Conservation (phyloP, 2,113 vertebrate genomes). For the Eulemur rufifrons region DNA sequence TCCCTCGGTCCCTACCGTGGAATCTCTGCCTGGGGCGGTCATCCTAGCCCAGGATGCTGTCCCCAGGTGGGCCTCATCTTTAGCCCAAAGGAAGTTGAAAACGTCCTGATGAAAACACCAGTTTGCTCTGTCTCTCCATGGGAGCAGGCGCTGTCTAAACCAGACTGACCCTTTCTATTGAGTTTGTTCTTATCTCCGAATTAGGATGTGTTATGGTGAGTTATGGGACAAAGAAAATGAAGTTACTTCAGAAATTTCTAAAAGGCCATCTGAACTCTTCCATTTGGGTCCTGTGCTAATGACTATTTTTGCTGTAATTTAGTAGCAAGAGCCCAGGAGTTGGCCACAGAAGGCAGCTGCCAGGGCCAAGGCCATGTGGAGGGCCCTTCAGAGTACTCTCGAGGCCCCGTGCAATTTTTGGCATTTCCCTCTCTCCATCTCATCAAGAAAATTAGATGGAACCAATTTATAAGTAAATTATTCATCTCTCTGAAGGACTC, state of each 20-base stretch:
- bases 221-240: background rate
- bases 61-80: background rate
- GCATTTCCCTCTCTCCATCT: background rate
- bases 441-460: slow-evolving; percentile 19
- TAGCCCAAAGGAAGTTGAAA: background rate
- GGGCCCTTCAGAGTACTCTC: slow-evolving; percentile 2
- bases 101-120: background rate
- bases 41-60: background rate
- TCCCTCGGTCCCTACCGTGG: too few relatives aligned
- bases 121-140: background rate
- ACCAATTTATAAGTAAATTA: background rate
- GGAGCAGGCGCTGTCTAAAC: background rate
- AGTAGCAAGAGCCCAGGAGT: slow-evolving; percentile 22
- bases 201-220: background rate
- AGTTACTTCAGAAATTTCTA: background rate
- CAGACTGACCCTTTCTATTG: background rate
- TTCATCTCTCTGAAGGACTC: slow-evolving; percentile 12
- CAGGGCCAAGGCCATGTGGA: background rate
- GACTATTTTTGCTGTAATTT: background rate
- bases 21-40: background rate
- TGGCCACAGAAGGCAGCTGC: background rate
- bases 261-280: background rate
- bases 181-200: background rate
- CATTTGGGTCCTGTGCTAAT: slow-evolving; percentile 1
- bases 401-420: background rate